phyloP scores from a whole-genome alignment of 2,113 vertebrate species.

The Otocyon megalotis region DNA sequence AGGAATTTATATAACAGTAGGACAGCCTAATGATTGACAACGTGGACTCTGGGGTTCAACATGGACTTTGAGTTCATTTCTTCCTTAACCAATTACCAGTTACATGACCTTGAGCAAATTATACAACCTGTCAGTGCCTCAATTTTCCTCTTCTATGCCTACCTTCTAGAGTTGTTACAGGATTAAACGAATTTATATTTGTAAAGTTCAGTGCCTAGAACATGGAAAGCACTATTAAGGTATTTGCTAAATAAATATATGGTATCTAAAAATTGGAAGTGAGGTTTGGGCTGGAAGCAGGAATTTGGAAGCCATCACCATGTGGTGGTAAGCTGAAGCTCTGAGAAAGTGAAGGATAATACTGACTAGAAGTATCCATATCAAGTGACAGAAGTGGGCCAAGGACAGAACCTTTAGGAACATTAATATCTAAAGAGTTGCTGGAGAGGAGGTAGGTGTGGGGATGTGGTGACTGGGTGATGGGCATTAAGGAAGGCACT shows the following conservation, averaged over 20 bases:
- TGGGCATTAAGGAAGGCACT: no score
- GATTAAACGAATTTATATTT: background rate
- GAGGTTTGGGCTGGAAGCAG: background rate
- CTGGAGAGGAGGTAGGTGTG: background rate
- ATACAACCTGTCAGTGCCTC: background rate
- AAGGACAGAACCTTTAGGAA: background rate
- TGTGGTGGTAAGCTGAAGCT: background rate
- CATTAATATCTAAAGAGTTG: background rate
- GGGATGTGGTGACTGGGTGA: no score
- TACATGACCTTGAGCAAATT: background rate
- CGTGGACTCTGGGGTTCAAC: background rate
- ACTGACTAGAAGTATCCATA: background rate
- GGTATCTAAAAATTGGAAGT: constrained; percentile 7
- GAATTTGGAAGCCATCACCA: background rate
- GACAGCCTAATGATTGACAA: background rate
- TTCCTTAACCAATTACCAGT: background rate
- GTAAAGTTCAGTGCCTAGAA: background rate
- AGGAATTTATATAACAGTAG: background rate
- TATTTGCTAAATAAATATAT: background rate
- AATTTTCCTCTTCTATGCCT: background rate
- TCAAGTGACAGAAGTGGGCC: background rate
- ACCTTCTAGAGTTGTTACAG: background rate
- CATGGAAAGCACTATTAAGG: background rate
- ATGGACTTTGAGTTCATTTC: background rate
- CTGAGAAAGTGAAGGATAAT: background rate